Evolutionary conservation across 2,113 vertebrate genomes (phyloP).

Genomic region (Phrynocephalus versicolor): DNA sequence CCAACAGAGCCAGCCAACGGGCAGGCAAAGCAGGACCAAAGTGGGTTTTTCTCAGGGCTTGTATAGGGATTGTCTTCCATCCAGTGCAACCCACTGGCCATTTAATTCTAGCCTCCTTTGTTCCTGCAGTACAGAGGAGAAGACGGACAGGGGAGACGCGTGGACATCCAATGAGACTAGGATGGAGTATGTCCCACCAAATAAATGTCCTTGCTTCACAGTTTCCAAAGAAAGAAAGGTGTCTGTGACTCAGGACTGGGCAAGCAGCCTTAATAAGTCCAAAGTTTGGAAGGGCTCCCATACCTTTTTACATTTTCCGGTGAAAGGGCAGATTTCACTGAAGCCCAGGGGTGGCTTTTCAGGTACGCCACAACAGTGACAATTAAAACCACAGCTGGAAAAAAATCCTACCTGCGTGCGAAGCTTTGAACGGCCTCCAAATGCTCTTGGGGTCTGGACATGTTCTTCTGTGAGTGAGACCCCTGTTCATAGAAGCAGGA

Average conservation of each 20-base stretch:
- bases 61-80: not conserved
- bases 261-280: not conserved
- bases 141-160: not conserved
- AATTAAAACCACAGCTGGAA: not conserved
- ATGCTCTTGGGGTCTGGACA: not conserved
- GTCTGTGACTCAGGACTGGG: not conserved
- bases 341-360: not conserved
- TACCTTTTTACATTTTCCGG: not conserved
- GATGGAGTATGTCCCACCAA: not conserved
- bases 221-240: not conserved
- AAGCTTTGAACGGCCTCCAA: constrained; percentile 1
- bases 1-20: not conserved
- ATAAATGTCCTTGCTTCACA: not conserved
- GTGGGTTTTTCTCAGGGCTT: constrained; percentile 20
- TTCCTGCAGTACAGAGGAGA: not conserved
- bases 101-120: not conserved
- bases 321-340: not conserved
- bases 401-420: not conserved
- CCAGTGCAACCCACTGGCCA: not conserved
- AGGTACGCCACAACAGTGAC: not conserved
- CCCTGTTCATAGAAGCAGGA: not conserved
- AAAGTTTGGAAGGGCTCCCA: not conserved
- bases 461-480: not conserved
- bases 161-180: not conserved
- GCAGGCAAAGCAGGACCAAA: constrained; percentile 8